phyloP scores from a whole-genome alignment of 2,797 vertebrate species.

The Buphagus erythrorhynchus region DNA sequence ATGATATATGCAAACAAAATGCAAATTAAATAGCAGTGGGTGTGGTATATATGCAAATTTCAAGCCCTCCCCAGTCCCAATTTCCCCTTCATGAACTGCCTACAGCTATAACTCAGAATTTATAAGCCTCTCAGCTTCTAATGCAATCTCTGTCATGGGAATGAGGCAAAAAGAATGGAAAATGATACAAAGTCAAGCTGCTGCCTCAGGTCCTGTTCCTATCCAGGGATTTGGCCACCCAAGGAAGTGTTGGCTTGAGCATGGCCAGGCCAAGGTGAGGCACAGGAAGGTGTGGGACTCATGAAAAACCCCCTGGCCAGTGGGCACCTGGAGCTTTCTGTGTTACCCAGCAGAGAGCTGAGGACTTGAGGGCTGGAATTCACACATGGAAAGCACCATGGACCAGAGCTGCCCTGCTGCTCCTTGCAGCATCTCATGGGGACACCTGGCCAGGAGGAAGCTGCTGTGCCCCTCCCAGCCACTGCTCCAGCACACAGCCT shows the following conservation, averaged over 20 bases:
- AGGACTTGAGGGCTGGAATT: background rate
- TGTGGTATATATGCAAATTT: constrained; percentile 54
- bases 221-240: background rate
- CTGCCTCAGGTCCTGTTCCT: background rate
- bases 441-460: background rate
- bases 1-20: constrained; percentile 27
- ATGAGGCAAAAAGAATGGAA: constrained; percentile 30
- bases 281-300: background rate
- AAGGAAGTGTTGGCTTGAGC: background rate
- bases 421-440: background rate
- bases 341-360: background rate
- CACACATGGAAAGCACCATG: accelerated
- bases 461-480: background rate
- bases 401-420: background rate
- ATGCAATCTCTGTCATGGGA: constrained; percentile 35
- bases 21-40: constrained; percentile 52
- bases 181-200: background rate
- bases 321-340: background rate
- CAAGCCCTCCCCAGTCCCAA: background rate
- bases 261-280: background rate
- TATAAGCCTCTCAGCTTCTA: constrained; percentile 41
- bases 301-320: background rate
- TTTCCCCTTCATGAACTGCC: constrained; percentile 62
- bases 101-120: constrained; percentile 61
- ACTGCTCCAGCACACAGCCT: background rate